Evolutionary conservation across 2,113 vertebrate genomes (phyloP).

Genomic region (Ploceus nigricollis): DNA sequence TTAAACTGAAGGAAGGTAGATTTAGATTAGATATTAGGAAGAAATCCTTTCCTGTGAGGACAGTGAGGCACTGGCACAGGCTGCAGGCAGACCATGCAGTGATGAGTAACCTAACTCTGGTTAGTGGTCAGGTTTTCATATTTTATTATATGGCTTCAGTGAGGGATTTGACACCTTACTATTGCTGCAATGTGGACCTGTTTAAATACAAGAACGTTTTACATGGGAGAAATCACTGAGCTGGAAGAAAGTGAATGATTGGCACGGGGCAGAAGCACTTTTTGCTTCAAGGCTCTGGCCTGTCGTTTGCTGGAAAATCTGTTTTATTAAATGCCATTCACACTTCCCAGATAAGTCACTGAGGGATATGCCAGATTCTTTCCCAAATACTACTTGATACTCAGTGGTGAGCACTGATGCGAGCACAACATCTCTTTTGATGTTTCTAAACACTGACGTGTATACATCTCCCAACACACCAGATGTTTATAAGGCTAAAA

Average conservation of each 20-base stretch:
- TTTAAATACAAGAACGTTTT: slow-evolving; percentile 31
- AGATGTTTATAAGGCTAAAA: neutral
- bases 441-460: slow-evolving; percentile 41
- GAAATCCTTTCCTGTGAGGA: neutral
- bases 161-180: neutral
- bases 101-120: neutral
- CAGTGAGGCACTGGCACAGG: neutral
- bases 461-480: neutral
- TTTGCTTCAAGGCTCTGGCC: slow-evolving; percentile 62
- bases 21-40: neutral
- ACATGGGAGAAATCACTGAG: slow-evolving; percentile 16
- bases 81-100: neutral
- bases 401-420: slow-evolving; percentile 25
- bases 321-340: slow-evolving; percentile 71
- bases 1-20: neutral
- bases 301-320: slow-evolving; percentile 52
- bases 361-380: slow-evolving; percentile 46
- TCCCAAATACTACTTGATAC: slow-evolving; percentile 27
- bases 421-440: slow-evolving; percentile 56
- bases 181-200: neutral
- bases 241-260: slow-evolving; percentile 55
- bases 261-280: slow-evolving; percentile 54
- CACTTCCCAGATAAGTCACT: slow-evolving; percentile 47
- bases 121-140: neutral
- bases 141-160: neutral